These are phyloP conservation scores for Alaudala cheleensis DNA, from an alignment of 2,113 vertebrate genomes.

Conservation along the genomic window DNA sequence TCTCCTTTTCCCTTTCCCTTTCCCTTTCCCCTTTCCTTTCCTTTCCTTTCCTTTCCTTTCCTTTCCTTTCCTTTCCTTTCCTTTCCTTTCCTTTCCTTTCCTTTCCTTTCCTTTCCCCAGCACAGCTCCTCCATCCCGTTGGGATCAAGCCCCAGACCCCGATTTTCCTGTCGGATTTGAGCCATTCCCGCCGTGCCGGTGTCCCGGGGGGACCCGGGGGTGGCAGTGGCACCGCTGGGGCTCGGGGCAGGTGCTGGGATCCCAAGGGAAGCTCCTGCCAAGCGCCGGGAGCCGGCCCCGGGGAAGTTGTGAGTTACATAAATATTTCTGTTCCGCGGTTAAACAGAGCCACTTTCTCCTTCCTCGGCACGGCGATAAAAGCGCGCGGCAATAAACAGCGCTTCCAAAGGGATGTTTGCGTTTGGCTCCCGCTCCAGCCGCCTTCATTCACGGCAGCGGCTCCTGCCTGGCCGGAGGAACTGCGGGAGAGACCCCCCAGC, in stretches of 20 bases:
- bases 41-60: not conserved
- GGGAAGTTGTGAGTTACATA: not conserved
- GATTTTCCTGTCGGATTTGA: rapidly evolving
- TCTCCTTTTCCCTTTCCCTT: not conserved
- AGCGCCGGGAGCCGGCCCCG: not conserved
- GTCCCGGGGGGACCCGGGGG: no score
- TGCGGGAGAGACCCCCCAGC: not conserved
- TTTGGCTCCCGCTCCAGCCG: not conserved
- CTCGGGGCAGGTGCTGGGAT: not conserved
- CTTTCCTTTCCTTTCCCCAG: no score
- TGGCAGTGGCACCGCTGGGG: not conserved
- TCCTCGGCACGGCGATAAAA: not conserved
- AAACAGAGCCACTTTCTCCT: slow-evolving; percentile 27
- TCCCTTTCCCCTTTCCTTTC: no score
- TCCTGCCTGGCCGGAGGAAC: not conserved
- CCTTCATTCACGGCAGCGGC: not conserved
- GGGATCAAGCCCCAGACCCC: not conserved
- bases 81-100: no score
- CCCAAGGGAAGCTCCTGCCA: not conserved
- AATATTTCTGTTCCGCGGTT: not conserved
- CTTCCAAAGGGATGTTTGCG: not conserved
- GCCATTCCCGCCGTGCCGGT: rapidly evolving
- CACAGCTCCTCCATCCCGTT: rapidly evolving
- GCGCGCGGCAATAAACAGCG: not conserved
- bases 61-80: not conserved